These are phyloP conservation scores for Regulus satrapa DNA, from an alignment of 2,113 vertebrate species.

Conservation along the genomic window DNA sequence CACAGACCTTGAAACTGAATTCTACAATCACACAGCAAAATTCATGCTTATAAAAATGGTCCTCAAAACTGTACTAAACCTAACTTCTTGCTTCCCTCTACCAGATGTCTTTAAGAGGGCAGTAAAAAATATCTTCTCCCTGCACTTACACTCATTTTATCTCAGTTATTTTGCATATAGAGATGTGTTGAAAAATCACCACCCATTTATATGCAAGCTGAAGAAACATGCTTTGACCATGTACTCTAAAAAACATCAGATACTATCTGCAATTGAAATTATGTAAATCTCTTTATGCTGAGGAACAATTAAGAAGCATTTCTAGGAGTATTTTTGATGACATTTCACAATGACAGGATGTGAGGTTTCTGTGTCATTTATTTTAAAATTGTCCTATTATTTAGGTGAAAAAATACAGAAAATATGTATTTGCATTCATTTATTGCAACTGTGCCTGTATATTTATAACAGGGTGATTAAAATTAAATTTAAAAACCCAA, in stretches of 20 bases:
- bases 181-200: neutral
- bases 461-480: neutral
- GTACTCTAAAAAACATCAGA: slow-evolving; percentile 16
- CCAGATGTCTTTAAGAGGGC: neutral
- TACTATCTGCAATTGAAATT: slow-evolving; percentile 16
- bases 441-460: neutral
- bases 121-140: slow-evolving; percentile 15
- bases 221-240: slow-evolving; percentile 12
- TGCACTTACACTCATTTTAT: neutral
- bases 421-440: neutral
- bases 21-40: neutral
- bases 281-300: neutral
- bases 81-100: neutral
- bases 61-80: neutral
- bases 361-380: neutral
- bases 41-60: neutral
- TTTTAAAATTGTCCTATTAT: neutral
- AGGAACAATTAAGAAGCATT: neutral
- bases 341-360: neutral
- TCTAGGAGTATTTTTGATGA: neutral
- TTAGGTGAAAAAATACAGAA: neutral
- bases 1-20: neutral
- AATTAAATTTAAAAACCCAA: neutral
- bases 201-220: slow-evolving; percentile 31
- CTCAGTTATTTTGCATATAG: neutral